A percentile compares a stretch with the other conserved stretches of the same genome.
Conservation (phyloP, 2,888 invertebrate genomes). For the Lasius fuliginosus region DNA sequence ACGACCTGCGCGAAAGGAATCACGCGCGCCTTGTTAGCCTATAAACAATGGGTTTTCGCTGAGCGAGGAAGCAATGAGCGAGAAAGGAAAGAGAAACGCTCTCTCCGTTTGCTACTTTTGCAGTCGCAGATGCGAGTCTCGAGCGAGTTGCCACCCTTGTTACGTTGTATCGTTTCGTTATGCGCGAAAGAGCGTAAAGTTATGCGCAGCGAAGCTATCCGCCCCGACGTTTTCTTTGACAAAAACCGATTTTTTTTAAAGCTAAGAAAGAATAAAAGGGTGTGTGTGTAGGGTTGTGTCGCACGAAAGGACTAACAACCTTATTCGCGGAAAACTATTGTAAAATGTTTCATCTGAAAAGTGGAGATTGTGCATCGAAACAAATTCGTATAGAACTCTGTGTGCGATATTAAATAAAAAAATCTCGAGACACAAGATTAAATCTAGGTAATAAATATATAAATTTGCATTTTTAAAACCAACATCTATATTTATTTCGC, state of each 20-base stretch:
- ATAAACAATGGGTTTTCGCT: conserved; percentile 51
- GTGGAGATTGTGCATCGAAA: not conserved
- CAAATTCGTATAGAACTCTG: not conserved
- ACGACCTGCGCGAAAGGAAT: conserved; percentile 65
- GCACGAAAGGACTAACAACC: not conserved
- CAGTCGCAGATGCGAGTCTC: conserved; percentile 1
- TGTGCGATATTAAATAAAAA: not conserved
- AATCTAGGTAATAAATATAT: not conserved
- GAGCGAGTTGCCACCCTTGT: conserved; percentile 54
- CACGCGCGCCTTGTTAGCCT: conserved; percentile 71
- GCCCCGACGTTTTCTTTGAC: conserved; percentile 16
- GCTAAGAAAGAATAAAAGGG: not conserved
- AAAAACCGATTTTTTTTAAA: conserved; percentile 45
- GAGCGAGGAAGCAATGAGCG: conserved; percentile 56
- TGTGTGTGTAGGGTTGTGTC: not conserved
- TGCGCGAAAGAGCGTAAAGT: conserved; percentile 66
- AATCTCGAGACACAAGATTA: not conserved
- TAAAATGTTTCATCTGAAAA: not conserved
- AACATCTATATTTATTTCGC: not conserved
- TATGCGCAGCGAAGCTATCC: conserved; percentile 61
- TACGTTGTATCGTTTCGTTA: conserved; percentile 68
- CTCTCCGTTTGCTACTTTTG: conserved; percentile 15
- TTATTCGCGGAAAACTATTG: not conserved
- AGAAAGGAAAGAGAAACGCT: conserved; percentile 14
- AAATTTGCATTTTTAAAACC: not conserved